A percentile compares a stretch with the other conserved stretches of the same genome.
These are phyloP conservation scores for Madoqua kirkii DNA, from an alignment of 2,113 vertebrate genomes.

Conservation along the genomic window DNA sequence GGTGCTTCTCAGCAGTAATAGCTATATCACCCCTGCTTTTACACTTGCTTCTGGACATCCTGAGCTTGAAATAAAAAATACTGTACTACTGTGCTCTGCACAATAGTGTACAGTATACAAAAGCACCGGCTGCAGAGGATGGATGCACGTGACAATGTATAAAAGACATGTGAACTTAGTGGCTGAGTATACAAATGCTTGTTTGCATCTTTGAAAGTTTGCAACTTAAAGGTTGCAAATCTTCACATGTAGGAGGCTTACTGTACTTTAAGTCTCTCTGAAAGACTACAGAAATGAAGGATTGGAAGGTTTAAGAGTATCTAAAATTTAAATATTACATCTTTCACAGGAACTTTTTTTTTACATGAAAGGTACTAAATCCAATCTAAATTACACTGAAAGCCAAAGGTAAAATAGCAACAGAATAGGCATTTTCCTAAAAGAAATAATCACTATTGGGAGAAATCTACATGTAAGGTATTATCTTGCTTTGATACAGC, in stretches of 20 bases:
- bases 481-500: background rate
- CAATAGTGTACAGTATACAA: background rate
- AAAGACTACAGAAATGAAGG: background rate
- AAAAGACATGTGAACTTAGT: background rate
- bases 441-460: background rate
- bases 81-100: background rate
- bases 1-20: background rate
- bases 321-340: constrained; percentile 39
- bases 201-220: background rate
- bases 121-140: background rate
- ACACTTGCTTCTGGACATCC: background rate
- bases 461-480: background rate
- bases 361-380: background rate
- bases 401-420: background rate
- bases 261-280: background rate
- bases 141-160: background rate
- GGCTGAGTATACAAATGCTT: background rate
- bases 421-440: background rate
- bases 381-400: background rate
- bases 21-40: background rate
- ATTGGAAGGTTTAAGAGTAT: background rate
- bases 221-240: background rate
- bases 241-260: background rate
- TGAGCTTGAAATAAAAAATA: background rate
- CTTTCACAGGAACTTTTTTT: background rate